These are phyloP conservation scores for Sarcophaga variegata DNA, from an alignment of 2,888 invertebrate species.

Conservation along the genomic window DNA sequence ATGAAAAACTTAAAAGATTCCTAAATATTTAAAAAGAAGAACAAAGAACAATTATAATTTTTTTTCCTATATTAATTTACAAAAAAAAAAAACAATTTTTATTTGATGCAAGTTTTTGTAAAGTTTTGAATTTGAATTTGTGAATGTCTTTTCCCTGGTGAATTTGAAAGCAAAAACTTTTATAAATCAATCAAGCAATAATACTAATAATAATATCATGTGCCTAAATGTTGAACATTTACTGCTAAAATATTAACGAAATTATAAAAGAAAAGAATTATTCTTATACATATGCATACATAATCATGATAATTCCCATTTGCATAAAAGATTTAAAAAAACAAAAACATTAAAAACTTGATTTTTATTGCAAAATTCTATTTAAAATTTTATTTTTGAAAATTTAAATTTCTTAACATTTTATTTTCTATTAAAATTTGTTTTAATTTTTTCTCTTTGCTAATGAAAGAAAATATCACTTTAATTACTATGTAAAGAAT, in stretches of 20 bases:
- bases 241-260: constrained; percentile 39
- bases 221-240: constrained; percentile 80
- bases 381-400: constrained; percentile 4
- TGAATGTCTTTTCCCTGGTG: constrained; percentile 22
- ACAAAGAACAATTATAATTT: constrained; percentile 34
- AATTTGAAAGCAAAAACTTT: background rate
- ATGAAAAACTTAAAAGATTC: constrained; percentile 60
- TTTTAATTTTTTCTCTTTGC: constrained; percentile 49
- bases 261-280: constrained; percentile 22
- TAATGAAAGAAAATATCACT: constrained; percentile 10
- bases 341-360: no score
- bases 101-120: constrained; percentile 10
- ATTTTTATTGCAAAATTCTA: constrained; percentile 16
- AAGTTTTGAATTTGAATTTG: constrained; percentile 23
- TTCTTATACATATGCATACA: no score
- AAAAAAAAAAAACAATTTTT: background rate
- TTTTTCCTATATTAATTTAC: constrained; percentile 41
- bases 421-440: constrained; percentile 52
- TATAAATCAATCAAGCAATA: constrained; percentile 73
- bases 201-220: constrained; percentile 72
- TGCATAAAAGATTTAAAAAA: no score
- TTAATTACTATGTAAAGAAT: constrained; percentile 47
- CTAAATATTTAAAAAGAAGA: constrained; percentile 55
- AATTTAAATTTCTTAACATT: constrained; percentile 34
- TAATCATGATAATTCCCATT: no score